Percentiles rank a stretch among this genome's conserved stretches.
phyloP scores from a whole-genome alignment of 2,113 vertebrate species.

The Neodon shergylaensis region DNA sequence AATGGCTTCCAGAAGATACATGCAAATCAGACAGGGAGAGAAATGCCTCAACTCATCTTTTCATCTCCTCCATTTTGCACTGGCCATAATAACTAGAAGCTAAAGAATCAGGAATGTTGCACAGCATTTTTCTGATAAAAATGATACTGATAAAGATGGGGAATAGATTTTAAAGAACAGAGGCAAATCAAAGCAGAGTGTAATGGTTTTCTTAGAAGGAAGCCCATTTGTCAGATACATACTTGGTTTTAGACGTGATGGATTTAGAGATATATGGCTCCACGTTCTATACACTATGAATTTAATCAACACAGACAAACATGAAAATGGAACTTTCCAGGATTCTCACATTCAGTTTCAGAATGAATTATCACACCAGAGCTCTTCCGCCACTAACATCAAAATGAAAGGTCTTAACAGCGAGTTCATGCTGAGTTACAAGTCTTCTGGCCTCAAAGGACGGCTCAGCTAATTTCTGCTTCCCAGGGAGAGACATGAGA shows the following conservation, averaged over 20 bases:
- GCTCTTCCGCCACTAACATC: slow-evolving; percentile 14
- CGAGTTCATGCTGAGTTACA: slow-evolving; percentile 52
- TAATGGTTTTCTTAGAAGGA: background rate
- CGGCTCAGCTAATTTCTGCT: background rate
- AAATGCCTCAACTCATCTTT: background rate
- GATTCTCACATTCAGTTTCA: slow-evolving; percentile 42
- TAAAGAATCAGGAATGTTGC: background rate
- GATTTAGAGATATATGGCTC: background rate
- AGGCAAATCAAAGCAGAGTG: background rate
- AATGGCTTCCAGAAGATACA: background rate
- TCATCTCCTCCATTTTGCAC: background rate
- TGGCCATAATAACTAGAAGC: background rate
- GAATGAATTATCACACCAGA: slow-evolving; percentile 6
- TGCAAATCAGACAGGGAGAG: background rate
- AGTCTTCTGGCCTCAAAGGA: slow-evolving; percentile 46
- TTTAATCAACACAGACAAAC: background rate
- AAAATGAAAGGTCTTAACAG: slow-evolving; percentile 38
- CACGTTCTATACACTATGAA: background rate
- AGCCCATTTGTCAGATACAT: background rate
- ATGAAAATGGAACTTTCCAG: background rate
- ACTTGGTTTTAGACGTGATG: background rate
- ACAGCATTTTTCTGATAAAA: background rate
- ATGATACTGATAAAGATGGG: background rate
- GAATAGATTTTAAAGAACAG: background rate
- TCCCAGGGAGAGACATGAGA: slow-evolving; percentile 59